Conservation (phyloP, 1,140 invertebrate species). For the Cryptotermes secundus region DNA sequence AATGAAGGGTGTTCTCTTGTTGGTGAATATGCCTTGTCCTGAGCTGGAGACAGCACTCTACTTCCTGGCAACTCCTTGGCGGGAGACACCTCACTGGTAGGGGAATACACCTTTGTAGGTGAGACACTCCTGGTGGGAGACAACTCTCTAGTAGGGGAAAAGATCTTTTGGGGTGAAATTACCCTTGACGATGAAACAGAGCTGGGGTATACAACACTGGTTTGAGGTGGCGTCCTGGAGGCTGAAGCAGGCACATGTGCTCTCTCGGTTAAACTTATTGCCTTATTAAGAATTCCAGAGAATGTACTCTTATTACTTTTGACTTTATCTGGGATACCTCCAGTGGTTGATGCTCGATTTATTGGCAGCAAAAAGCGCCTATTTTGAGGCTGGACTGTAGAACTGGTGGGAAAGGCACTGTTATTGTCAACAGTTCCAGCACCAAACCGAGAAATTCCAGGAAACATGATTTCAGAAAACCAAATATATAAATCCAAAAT, state of each 20-base stretch:
- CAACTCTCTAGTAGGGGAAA: conserved; percentile 16
- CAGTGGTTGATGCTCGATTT: not conserved
- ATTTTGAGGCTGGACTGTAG: not conserved
- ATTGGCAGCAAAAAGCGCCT: not conserved
- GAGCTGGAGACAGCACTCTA: not conserved
- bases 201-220: not conserved
- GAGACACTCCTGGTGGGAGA: conserved; percentile 1
- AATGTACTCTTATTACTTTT: not conserved
- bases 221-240: not conserved
- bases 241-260: not conserved
- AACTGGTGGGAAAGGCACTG: not conserved
- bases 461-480: not conserved
- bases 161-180: not conserved
- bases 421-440: not conserved
- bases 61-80: not conserved
- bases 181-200: not conserved
- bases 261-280: not conserved
- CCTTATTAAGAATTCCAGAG: not conserved
- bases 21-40: not conserved
- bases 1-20: not conserved
- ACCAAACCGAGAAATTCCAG: not conserved
- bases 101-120: not conserved
- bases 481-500: not conserved
- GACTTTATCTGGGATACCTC: not conserved
- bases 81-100: conserved; percentile 8